Evolutionary conservation across 2,888 invertebrate genomes (phyloP), one percentile per base, ranked within the genome.

Genomic region (Halictus ligatus): DNA sequence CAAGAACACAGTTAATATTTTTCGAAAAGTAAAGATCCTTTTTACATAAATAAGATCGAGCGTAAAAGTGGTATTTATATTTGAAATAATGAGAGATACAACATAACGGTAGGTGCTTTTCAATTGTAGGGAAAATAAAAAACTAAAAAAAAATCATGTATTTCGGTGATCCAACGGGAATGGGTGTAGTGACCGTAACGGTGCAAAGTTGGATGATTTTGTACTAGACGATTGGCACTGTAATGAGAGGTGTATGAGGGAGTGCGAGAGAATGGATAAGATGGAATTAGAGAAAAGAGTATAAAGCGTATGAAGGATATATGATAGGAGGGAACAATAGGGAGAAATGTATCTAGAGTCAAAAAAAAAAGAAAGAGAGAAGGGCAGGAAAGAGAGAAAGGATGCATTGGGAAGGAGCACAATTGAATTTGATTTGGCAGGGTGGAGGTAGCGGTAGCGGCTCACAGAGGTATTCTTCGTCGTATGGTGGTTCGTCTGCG

Each of bases 371-470:
- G 48, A 82, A 72, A 48, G 74, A 81, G 75, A 87, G 67, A 84
- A 77, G 88, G 86, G 90, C 82, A 88, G 87, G 89, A 87, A 88
- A 84, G 64, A 89, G 89, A 85, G 60, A 84, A 58, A 88, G 90
- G 88, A 91, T 86, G 89, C 83, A 85, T 89, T 89, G 84, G 90
- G 92, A 92, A 87, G 92, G 92, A 92, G 92, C 92, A 93, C 93
- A 93, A 92, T 92, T 92, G 92, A 94, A 92, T 94, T 94, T 94
- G 93, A 94, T 94, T 94, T 94, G 93, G 94, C 94, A 94, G 94
- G 94, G 94, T 88, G 94, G 94, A 91, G 92, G 94, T 90, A 92
- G 93, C 91, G 92, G 93, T 83, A 91, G 94, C 87, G 91, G 93
- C 86, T 94, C 94, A 89, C 94, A 94, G 94, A 94, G 94, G 93